These are phyloP conservation scores for Oenanthe melanoleuca DNA, from an alignment of 2,113 vertebrate species.

Conservation along the genomic window DNA sequence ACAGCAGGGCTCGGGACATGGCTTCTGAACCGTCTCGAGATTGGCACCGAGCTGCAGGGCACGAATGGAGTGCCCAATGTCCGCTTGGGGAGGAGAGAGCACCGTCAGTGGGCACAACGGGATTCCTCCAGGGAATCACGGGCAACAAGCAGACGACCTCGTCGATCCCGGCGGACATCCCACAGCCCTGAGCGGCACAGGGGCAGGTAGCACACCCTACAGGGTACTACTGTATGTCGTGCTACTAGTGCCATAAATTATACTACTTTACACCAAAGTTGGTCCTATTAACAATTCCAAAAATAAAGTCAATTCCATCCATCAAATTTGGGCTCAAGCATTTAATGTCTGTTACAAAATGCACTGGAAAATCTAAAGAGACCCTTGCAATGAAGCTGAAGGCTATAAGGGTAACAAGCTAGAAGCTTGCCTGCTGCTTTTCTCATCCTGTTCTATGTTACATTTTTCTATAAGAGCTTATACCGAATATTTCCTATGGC, in stretches of 20 bases:
- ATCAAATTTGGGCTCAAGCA: neutral
- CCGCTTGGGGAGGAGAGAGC: fast-evolving
- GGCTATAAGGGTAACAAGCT: neutral
- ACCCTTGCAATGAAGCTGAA: neutral
- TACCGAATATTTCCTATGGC: neutral
- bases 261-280: neutral
- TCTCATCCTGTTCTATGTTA: neutral
- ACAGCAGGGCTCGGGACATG: neutral
- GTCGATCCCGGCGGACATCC: fast-evolving
- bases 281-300: neutral
- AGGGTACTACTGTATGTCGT: neutral
- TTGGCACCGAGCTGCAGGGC: neutral
- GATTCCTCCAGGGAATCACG: neutral
- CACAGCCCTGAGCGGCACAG: fast-evolving
- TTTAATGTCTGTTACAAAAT: fast-evolving
- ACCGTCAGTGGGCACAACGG: fast-evolving
- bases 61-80: fast-evolving
- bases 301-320: neutral
- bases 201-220: neutral
- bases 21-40: neutral
- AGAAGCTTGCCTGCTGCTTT: neutral
- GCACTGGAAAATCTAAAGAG: neutral
- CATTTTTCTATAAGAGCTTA: neutral
- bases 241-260: neutral
- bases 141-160: neutral